These are phyloP conservation scores for Dreissena polymorpha DNA, from an alignment of 1,140 invertebrate species.

Conservation along the genomic window DNA sequence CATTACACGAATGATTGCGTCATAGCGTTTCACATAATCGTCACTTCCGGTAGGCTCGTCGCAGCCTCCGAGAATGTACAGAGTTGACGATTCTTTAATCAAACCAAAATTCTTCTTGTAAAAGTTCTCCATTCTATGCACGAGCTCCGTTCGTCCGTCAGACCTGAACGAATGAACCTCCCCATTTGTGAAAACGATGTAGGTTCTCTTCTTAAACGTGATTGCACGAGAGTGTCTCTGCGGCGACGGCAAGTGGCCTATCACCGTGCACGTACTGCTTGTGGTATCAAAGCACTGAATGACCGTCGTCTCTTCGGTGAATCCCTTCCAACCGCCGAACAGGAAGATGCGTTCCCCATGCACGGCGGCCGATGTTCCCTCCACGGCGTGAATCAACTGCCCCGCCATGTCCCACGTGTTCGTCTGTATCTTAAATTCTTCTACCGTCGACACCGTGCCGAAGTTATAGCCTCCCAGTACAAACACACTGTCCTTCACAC, in stretches of 20 bases:
- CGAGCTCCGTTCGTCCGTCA: constrained; percentile 7
- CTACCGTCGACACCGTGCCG: constrained; percentile 55
- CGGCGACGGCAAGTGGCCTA: constrained; percentile 21
- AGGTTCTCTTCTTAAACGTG: constrained; percentile 29
- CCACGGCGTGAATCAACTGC: constrained; percentile 58
- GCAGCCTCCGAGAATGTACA: constrained; percentile 27
- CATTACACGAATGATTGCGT: constrained; percentile 10
- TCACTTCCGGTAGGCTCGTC: not conserved
- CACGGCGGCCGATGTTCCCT: constrained; percentile 57
- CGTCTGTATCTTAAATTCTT: constrained; percentile 58
- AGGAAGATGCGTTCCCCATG: constrained; percentile 59
- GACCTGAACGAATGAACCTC: constrained; percentile 11
- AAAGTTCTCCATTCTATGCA: constrained; percentile 18
- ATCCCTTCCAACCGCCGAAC: constrained; percentile 60
- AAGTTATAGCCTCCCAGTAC: constrained; percentile 62
- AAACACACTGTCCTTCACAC: constrained; percentile 55
- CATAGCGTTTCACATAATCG: not conserved
- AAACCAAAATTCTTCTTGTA: constrained; percentile 32
- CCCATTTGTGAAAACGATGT: constrained; percentile 18
- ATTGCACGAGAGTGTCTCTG: not conserved
- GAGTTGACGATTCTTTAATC: not conserved
- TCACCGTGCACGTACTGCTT: constrained; percentile 21
- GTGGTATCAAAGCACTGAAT: constrained; percentile 66
- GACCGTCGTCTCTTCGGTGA: constrained; percentile 53
- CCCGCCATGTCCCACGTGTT: constrained; percentile 61